Conservation (phyloP, 2,888 invertebrate species). For the Holacanthella duospinosa region DNA sequence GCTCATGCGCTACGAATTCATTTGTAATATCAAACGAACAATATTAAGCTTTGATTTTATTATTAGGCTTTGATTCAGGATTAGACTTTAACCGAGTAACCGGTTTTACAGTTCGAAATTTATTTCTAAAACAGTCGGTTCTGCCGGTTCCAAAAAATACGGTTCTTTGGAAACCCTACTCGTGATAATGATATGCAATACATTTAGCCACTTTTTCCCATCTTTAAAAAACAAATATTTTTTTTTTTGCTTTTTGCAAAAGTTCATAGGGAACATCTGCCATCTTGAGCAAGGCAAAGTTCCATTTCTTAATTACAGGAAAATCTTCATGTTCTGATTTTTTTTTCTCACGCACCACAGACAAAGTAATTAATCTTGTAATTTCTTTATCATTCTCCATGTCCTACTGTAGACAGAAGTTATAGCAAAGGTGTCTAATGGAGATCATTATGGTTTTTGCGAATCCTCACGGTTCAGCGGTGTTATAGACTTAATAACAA, state of each 20-base stretch:
- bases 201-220: not conserved
- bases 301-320: not conserved
- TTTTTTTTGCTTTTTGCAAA: not conserved
- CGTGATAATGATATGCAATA: not conserved
- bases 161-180: not conserved
- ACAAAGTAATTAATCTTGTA: not conserved
- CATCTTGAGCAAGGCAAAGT: not conserved
- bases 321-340: not conserved
- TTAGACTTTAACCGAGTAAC: too few relatives aligned
- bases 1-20: too few relatives aligned
- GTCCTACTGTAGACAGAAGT: too few relatives aligned
- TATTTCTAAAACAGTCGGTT: too few relatives aligned
- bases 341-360: not conserved
- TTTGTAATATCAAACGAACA: too few relatives aligned
- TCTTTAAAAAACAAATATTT: too few relatives aligned
- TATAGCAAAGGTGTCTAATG: too few relatives aligned
- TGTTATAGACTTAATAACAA: too few relatives aligned
- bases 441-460: too few relatives aligned
- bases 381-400: not conserved
- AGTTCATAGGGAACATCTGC: slow-evolving; percentile 3
- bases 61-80: not conserved
- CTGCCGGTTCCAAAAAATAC: not conserved
- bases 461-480: too few relatives aligned
- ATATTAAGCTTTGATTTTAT: too few relatives aligned
- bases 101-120: too few relatives aligned